These are phyloP conservation scores for Macrobrachium nipponense DNA, from an alignment of 1,140 invertebrate genomes.

Conservation along the genomic window DNA sequence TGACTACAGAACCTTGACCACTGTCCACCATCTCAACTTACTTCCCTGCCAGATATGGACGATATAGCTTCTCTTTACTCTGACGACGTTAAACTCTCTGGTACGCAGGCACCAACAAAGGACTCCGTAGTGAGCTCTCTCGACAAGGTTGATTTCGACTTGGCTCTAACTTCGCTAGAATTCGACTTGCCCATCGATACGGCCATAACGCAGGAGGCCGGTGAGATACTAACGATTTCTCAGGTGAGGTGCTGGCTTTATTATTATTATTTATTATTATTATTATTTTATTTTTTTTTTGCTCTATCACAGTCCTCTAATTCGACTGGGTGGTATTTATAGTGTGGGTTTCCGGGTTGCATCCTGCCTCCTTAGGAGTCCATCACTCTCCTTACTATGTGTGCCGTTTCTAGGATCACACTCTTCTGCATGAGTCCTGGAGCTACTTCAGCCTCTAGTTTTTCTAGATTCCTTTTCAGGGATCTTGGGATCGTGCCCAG, in stretches of 20 bases:
- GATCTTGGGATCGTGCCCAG: too few species aligned
- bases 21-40: slow-evolving; percentile 1
- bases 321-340: too few species aligned
- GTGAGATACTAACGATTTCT: slow-evolving; percentile 12
- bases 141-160: slow-evolving; percentile 25
- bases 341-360: too few species aligned
- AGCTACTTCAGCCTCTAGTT: too few species aligned
- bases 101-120: background rate
- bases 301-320: too few species aligned
- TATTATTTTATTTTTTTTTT: too few species aligned
- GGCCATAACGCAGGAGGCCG: background rate
- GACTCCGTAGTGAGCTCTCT: background rate
- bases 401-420: too few species aligned
- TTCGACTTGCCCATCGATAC: slow-evolving; percentile 26
- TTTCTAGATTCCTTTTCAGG: too few species aligned
- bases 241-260: slow-evolving; percentile 5
- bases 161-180: slow-evolving; percentile 28
- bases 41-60: background rate
- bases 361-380: too few species aligned
- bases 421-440: too few species aligned
- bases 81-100: background rate
- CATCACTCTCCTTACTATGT: too few species aligned
- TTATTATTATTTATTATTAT: too few species aligned
- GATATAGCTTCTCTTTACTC: slow-evolving; percentile 19
- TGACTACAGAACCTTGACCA: slow-evolving; percentile 12